phyloP scores from a whole-genome alignment of 2,797 vertebrate species.

The Chloroceryle amazona region DNA sequence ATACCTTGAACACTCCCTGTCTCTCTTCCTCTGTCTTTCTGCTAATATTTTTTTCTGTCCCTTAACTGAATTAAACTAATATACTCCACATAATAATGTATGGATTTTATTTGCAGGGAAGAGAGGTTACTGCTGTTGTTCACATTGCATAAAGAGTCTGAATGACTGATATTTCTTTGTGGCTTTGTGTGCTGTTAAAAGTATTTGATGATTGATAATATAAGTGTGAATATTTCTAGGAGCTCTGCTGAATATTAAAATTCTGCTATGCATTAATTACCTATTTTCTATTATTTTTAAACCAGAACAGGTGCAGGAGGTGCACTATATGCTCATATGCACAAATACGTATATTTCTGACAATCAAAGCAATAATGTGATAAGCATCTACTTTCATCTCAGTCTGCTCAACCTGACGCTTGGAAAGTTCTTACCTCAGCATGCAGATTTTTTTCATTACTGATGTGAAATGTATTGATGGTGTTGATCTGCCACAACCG shows the following conservation, averaged over 20 bases:
- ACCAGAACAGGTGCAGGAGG: not conserved
- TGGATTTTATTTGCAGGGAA: not conserved
- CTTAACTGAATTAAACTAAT: not conserved
- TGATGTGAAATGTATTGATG: not conserved
- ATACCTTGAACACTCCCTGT: not conserved
- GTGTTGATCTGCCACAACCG: not conserved
- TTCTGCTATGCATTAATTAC: not conserved
- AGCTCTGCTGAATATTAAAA: not conserved
- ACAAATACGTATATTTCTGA: not conserved
- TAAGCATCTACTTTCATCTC: not conserved
- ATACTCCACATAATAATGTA: not conserved
- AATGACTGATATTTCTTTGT: not conserved
- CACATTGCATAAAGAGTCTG: not conserved
- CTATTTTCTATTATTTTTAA: not conserved
- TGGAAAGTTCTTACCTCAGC: not conserved
- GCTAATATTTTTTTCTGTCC: not conserved
- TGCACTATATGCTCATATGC: not conserved
- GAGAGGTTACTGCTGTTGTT: not conserved
- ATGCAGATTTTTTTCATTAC: slow-evolving; percentile 1
- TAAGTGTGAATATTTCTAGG: not conserved
- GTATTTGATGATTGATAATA: not conserved
- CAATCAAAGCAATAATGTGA: not conserved
- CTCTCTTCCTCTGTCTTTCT: not conserved
- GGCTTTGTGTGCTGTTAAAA: not conserved
- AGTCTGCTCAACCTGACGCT: not conserved